Evolutionary conservation across 2,888 invertebrate species (phyloP).

Genomic region (Pristionchus japonicus): DNA sequence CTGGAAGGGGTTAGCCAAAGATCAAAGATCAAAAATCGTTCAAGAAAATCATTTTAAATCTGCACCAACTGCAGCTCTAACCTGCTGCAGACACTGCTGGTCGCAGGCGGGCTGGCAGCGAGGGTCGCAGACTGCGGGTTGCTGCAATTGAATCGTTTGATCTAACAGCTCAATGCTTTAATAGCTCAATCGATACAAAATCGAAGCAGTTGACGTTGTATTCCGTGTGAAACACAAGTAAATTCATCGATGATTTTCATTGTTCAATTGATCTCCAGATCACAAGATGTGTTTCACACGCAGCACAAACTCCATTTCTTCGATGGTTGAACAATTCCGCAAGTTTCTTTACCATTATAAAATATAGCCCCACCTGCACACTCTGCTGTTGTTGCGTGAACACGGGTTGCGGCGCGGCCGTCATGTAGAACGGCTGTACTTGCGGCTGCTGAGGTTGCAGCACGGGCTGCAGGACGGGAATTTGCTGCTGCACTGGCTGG

Average conservation of each 20-base stretch:
- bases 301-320: neutral
- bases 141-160: neutral
- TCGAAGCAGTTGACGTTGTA: neutral
- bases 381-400: neutral
- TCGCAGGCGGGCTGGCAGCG: slow-evolving; percentile 38
- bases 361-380: neutral
- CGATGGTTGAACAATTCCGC: no score
- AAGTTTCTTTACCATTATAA: no score
- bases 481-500: slow-evolving; percentile 1
- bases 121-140: slow-evolving; percentile 9
- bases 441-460: no score
- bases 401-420: slow-evolving; percentile 25
- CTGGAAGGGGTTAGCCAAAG: no score
- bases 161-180: no score
- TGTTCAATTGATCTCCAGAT: no score
- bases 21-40: no score
- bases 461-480: neutral
- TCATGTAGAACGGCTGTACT: slow-evolving; percentile 40
- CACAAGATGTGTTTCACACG: no score
- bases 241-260: neutral
- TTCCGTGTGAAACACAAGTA: neutral
- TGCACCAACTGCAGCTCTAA: neutral
- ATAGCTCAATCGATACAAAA: no score
- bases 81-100: slow-evolving; percentile 36
- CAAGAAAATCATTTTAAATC: no score